These are phyloP conservation scores for Phoxinus phoxinus DNA, from an alignment of 2,113 vertebrate genomes.

Conservation along the genomic window DNA sequence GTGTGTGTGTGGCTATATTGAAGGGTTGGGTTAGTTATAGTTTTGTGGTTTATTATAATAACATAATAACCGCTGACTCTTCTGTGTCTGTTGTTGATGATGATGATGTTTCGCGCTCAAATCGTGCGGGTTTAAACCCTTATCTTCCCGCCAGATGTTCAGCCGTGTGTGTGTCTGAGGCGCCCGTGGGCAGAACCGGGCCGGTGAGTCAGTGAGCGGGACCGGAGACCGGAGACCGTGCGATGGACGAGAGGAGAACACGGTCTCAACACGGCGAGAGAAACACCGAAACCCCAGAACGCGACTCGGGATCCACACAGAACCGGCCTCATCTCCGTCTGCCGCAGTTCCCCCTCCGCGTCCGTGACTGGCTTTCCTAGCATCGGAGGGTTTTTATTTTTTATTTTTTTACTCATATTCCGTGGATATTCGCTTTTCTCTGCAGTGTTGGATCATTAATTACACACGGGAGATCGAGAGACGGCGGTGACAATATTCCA, in stretches of 20 bases:
- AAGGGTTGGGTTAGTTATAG: too few relatives aligned
- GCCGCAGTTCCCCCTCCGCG: constrained; percentile 52
- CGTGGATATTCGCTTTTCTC: not conserved
- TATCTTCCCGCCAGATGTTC: too few relatives aligned
- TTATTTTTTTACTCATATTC: not conserved
- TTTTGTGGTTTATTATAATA: too few relatives aligned
- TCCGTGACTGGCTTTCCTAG: constrained; percentile 2
- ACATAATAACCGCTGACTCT: too few relatives aligned
- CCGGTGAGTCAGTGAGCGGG: not conserved
- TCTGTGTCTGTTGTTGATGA: too few relatives aligned
- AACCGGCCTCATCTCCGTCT: constrained; percentile 46
- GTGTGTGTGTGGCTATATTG: too few relatives aligned
- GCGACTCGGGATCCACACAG: not conserved
- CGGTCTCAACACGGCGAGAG: constrained; percentile 49
- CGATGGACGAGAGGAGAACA: constrained; percentile 61
- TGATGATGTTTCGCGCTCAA: too few relatives aligned
- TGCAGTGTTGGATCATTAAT: constrained; percentile 9
- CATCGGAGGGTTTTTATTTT: constrained; percentile 2
- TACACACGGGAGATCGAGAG: constrained; percentile 24
- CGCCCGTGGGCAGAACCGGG: not conserved
- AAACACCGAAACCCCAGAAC: constrained; percentile 38
- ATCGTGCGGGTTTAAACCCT: too few relatives aligned
- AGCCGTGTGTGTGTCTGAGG: too few relatives aligned
- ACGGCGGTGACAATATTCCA: constrained; percentile 29
- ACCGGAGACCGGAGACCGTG: constrained; percentile 46